Evolutionary conservation across 2,888 invertebrate genomes (phyloP), one percentile per base, ranked within the genome.

Genomic region (Ptychoptera albimana): DNA sequence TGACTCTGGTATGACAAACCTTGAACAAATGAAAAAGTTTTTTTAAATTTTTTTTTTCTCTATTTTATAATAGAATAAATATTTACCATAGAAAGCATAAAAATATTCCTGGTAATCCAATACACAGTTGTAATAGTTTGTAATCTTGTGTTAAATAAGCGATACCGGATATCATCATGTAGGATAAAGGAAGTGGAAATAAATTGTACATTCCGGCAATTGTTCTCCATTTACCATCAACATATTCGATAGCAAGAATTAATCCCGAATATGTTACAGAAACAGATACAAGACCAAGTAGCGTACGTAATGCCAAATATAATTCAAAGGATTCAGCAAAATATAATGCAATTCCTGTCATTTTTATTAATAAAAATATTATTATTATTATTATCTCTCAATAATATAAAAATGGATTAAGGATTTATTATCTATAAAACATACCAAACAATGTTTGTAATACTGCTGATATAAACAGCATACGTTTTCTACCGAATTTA

Each of bases 221-320:
- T 3, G 82, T 83, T 48, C 83, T 72, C 82, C 83, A 83, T 52
- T 79, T 77, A 2, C 83, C 82, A 36, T 82, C 82, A 4, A 84
- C 82, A 45, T 82, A 66, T 60, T 85, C 85, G 53, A 84, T 81
- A 34, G 82, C 77, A 32, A 86, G 67, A 7, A 86, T 84, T 53
- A 86, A 82, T 23, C 81, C 82, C 35, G 83, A 79, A 60, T 84
- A 82, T 16, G 85, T 85, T 40, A 85, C 79, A 13, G 84, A 82
- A n/a, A 84, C 82, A 1, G 81, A 82, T 11, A 82, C 79, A 52
- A 80, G 74, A 1, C 86, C 86, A 59, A 83, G 72, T 3, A 80
- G 56, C 4, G 80, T 75, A 38, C 85, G 68, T 37, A 85, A 69
- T 1, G 75, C 63, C 39, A 82, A 70, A 62, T 83, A 86, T 49